A percentile compares a stretch with the other conserved stretches of the same genome.
phyloP scores from a whole-genome alignment of 64 coral and sea anemone genomes.

The Actinia equina region DNA sequence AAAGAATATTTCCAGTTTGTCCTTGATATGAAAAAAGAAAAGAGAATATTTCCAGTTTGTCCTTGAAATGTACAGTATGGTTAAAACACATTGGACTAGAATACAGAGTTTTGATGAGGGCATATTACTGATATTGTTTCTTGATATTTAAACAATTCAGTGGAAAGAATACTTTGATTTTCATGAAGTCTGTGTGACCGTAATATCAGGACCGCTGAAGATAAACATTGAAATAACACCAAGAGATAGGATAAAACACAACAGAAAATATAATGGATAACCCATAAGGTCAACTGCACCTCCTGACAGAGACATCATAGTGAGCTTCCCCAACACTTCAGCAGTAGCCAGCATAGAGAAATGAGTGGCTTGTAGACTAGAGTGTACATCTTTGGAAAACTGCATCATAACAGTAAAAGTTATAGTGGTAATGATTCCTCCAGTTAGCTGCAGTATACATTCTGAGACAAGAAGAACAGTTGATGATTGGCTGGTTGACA shows the following conservation, averaged over 20 bases:
- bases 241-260: conserved; percentile 60
- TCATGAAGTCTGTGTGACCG: background rate
- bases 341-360: conserved; percentile 71
- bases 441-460: conserved; percentile 66
- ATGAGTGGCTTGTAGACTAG: conserved; percentile 65
- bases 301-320: conserved; percentile 78
- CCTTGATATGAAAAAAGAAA: too few species aligned
- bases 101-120: too few species aligned
- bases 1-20: too few species aligned
- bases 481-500: background rate
- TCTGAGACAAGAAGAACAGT: conserved; percentile 40
- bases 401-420: conserved; percentile 92
- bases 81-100: too few species aligned
- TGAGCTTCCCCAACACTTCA: conserved; percentile 91
- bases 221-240: conserved; percentile 43
- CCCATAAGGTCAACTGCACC: conserved; percentile 67
- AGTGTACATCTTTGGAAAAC: conserved; percentile 52
- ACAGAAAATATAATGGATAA: conserved; percentile 55
- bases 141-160: too few species aligned
- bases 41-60: too few species aligned
- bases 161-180: too few species aligned
- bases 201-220: background rate
- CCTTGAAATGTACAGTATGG: too few species aligned
- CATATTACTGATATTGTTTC: too few species aligned
- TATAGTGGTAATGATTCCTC: conserved; percentile 73